phyloP scores from a whole-genome alignment of 2,888 invertebrate genomes.

The Trilocha varians region DNA sequence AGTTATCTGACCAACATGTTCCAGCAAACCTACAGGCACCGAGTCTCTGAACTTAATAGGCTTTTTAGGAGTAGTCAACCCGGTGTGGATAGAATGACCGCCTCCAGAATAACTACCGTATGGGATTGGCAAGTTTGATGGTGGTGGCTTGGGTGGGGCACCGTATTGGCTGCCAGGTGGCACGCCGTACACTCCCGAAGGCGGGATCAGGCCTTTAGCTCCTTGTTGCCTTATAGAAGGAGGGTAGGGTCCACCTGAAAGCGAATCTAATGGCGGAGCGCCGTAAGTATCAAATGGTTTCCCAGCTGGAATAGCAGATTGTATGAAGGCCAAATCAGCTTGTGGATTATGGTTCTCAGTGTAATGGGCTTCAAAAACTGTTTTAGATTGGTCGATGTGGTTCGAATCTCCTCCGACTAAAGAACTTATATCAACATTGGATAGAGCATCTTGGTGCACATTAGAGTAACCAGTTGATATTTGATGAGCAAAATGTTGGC shows the following conservation, averaged over 20 bases:
- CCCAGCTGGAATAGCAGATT: slow-evolving; percentile 24
- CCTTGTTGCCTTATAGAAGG: slow-evolving; percentile 51
- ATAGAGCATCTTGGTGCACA: slow-evolving; percentile 60
- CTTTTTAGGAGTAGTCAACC: slow-evolving; percentile 62
- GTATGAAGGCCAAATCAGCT: slow-evolving; percentile 27
- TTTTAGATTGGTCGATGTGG: slow-evolving; percentile 63
- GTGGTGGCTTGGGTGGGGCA: slow-evolving; percentile 42
- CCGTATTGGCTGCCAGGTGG: slow-evolving; percentile 71
- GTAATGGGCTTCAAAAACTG: slow-evolving; percentile 66
- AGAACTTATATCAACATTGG: slow-evolving; percentile 53
- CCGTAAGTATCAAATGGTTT: slow-evolving; percentile 49
- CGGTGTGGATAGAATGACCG: slow-evolving; percentile 47
- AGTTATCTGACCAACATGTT: slow-evolving; percentile 76
- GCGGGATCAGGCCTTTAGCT: slow-evolving; percentile 71
- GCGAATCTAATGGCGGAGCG: slow-evolving; percentile 58
- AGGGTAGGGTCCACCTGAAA: slow-evolving; percentile 50
- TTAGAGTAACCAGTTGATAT: slow-evolving; percentile 54
- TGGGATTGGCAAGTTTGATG: slow-evolving; percentile 49
- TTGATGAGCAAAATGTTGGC: slow-evolving; percentile 34
- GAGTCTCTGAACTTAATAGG: slow-evolving; percentile 84
- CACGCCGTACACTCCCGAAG: slow-evolving; percentile 75
- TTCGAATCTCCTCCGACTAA: slow-evolving; percentile 62
- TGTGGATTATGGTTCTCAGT: slow-evolving; percentile 46
- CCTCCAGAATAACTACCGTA: slow-evolving; percentile 61
- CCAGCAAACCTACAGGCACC: slow-evolving; percentile 79